A percentile compares a stretch with the other conserved stretches of the same genome.
These are phyloP conservation scores for Lasius platythorax DNA, from an alignment of 2,888 invertebrate species.

Conservation along the genomic window DNA sequence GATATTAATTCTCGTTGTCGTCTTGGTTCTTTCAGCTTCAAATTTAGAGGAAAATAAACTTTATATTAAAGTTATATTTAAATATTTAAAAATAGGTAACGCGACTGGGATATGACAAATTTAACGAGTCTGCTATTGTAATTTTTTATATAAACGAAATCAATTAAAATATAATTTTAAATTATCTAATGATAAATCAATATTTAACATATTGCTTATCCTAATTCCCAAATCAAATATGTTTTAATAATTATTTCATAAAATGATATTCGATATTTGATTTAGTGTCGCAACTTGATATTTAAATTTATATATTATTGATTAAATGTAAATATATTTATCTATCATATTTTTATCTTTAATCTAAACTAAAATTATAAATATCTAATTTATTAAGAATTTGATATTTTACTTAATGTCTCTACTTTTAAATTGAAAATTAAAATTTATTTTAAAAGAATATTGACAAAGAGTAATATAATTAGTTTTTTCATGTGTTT, in stretches of 20 bases:
- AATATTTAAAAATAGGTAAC: slow-evolving; percentile 14
- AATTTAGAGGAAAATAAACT: neutral
- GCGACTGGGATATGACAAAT: neutral
- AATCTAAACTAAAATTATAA: neutral
- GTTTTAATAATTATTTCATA: neutral
- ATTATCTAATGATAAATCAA: neutral
- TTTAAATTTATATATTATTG: neutral
- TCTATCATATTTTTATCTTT: neutral
- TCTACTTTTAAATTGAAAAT: neutral
- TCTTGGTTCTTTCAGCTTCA: neutral
- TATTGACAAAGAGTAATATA: neutral
- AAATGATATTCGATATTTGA: neutral
- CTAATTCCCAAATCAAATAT: neutral
- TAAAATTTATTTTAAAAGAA: neutral
- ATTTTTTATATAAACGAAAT: neutral
- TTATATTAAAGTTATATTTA: slow-evolving; percentile 7
- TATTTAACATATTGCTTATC: neutral
- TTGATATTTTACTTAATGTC: neutral
- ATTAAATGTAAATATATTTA: neutral
- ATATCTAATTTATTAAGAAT: neutral
- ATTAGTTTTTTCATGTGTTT: neutral
- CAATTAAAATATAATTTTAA: neutral
- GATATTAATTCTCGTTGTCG: slow-evolving; percentile 6
- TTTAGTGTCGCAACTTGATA: neutral
- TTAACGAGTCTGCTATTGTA: neutral